Evolutionary conservation across 2,797 vertebrate species (phyloP).

Genomic region (Alfaro cultratus): DNA sequence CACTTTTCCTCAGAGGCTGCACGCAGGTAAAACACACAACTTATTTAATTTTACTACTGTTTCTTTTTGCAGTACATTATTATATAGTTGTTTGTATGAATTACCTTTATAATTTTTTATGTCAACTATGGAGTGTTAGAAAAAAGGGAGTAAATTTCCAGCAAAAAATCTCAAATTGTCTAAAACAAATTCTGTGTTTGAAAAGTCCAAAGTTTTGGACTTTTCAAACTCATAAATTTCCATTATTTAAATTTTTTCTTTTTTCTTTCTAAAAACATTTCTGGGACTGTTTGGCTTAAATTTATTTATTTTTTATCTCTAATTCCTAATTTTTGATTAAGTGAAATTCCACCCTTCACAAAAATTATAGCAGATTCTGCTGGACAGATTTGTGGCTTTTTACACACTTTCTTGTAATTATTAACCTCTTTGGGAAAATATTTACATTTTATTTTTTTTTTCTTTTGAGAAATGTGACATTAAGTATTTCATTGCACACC

Average conservation of each 20-base stretch:
- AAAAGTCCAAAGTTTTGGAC: too few relatives aligned
- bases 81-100: background rate
- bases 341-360: background rate
- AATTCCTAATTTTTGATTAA: background rate
- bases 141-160: too few relatives aligned
- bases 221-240: too few relatives aligned
- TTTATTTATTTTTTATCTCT: too few relatives aligned
- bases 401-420: background rate
- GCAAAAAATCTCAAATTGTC: too few relatives aligned
- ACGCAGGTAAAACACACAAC: constrained; percentile 84
- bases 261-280: background rate
- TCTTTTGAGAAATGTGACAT: background rate
- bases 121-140: background rate
- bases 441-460: background rate
- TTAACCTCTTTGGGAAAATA: background rate
- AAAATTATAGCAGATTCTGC: background rate
- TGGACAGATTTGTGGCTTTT: background rate
- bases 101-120: background rate
- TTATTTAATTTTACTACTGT: background rate
- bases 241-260: background rate
- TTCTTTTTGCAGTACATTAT: background rate
- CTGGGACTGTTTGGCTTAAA: too few relatives aligned
- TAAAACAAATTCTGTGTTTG: too few relatives aligned
- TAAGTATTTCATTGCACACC: background rate
- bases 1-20: constrained; percentile 91